Conservation (phyloP, 92 coral and sea anemone species). For the Micromussa lordhowensis region DNA sequence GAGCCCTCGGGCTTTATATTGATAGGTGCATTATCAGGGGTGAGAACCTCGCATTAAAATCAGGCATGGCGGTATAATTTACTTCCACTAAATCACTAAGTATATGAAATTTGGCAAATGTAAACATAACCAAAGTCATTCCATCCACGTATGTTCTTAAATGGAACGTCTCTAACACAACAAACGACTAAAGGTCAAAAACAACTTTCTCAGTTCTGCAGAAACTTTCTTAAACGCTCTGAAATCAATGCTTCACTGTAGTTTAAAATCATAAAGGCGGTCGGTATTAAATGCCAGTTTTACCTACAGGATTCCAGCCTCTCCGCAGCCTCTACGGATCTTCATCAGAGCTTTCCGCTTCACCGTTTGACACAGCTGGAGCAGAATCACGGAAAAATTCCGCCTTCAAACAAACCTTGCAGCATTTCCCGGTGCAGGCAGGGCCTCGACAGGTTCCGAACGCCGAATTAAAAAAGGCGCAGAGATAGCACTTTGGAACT, state of each 20-base stretch:
- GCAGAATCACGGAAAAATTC: constrained; percentile 4
- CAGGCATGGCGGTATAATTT: too few relatives aligned
- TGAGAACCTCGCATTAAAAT: too few relatives aligned
- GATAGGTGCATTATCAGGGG: too few relatives aligned
- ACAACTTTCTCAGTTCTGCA: neutral
- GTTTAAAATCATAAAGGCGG: neutral
- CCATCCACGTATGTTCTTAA: neutral
- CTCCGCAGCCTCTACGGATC: neutral
- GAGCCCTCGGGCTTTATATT: too few relatives aligned
- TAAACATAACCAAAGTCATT: neutral
- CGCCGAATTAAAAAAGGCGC: neutral
- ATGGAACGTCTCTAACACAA: neutral
- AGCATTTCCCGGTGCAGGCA: constrained; percentile 42
- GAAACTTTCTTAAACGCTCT: neutral
- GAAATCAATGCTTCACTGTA: too few relatives aligned
- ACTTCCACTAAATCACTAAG: too few relatives aligned
- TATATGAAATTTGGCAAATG: neutral
- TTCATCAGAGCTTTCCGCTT: neutral
- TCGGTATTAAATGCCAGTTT: too few relatives aligned
- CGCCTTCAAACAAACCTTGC: constrained; percentile 43
- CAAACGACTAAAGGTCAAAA: neutral
- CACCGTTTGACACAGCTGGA: neutral
- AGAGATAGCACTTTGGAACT: constrained; percentile 37
- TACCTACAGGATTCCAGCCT: neutral
- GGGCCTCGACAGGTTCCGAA: constrained; percentile 4